phyloP scores from a whole-genome alignment of 2,888 invertebrate species.

The Apamea anceps region DNA sequence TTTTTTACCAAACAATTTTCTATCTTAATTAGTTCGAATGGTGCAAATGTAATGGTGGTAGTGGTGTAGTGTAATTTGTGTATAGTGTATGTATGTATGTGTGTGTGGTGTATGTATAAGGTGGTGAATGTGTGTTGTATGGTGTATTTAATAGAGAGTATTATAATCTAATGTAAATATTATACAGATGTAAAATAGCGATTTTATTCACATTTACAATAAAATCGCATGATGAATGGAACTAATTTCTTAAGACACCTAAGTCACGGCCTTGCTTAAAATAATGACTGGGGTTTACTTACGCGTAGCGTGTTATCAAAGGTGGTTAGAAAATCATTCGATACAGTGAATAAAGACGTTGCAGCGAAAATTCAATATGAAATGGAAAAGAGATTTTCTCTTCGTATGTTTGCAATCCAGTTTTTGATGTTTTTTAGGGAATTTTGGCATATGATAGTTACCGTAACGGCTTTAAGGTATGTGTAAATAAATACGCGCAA shows the following conservation, averaged over 20 bases:
- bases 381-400: neutral
- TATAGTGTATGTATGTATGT: too few species aligned
- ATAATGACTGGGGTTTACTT: slow-evolving; percentile 49
- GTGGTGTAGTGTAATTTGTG: too few species aligned
- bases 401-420: neutral
- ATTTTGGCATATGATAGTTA: neutral
- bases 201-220: neutral
- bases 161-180: neutral
- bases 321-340: slow-evolving; percentile 20
- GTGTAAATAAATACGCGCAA: neutral
- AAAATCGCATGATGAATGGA: slow-evolving; percentile 34
- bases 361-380: too few species aligned
- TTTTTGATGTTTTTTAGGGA: neutral
- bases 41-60: neutral
- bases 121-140: too few species aligned
- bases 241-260: neutral
- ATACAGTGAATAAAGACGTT: slow-evolving; percentile 3
- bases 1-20: neutral
- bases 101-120: too few species aligned
- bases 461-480: neutral
- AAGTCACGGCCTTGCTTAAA: slow-evolving; percentile 41
- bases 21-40: neutral
- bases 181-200: neutral
- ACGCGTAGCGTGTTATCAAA: slow-evolving; percentile 20
- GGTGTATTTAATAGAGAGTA: too few species aligned